phyloP scores from a whole-genome alignment of 2,888 invertebrate species.

The Cephus runcator region DNA sequence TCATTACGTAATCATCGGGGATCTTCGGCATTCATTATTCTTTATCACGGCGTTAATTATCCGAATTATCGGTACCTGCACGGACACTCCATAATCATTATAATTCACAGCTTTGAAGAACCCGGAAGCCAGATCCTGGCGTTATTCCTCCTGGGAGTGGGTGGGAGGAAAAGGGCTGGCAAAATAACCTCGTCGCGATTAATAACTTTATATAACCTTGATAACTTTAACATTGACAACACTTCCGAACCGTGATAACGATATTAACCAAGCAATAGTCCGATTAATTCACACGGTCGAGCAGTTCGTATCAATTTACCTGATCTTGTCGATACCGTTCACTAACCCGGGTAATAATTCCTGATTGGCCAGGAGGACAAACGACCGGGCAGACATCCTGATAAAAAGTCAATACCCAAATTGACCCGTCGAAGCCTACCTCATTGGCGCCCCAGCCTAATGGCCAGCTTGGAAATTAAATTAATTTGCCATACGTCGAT shows the following conservation, averaged over 20 bases:
- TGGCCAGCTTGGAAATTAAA: background rate
- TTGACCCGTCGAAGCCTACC: background rate
- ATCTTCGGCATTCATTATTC: background rate
- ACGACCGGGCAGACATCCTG: background rate
- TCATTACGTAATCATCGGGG: conserved; percentile 21
- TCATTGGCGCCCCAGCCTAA: background rate
- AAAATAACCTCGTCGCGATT: too few relatives aligned
- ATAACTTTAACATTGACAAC: background rate
- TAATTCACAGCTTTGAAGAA: background rate
- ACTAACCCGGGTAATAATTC: too few relatives aligned
- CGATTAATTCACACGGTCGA: too few relatives aligned
- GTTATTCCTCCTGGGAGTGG: background rate
- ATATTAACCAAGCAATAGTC: too few relatives aligned
- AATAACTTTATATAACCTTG: background rate
- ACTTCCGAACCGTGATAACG: background rate
- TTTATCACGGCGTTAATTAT: conserved; percentile 24
- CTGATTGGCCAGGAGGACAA: too few relatives aligned
- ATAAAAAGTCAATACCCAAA: background rate
- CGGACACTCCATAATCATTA: background rate
- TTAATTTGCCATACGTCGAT: background rate
- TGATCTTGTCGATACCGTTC: too few relatives aligned
- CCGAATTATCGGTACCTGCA: conserved; percentile 14
- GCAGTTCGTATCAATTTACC: too few relatives aligned
- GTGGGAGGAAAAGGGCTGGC: background rate
- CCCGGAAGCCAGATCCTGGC: background rate